Evolutionary conservation across 2,113 vertebrate genomes (phyloP), one percentile per base, ranked within the genome.

Genomic region (Ptilonorhynchus violaceus): DNA sequence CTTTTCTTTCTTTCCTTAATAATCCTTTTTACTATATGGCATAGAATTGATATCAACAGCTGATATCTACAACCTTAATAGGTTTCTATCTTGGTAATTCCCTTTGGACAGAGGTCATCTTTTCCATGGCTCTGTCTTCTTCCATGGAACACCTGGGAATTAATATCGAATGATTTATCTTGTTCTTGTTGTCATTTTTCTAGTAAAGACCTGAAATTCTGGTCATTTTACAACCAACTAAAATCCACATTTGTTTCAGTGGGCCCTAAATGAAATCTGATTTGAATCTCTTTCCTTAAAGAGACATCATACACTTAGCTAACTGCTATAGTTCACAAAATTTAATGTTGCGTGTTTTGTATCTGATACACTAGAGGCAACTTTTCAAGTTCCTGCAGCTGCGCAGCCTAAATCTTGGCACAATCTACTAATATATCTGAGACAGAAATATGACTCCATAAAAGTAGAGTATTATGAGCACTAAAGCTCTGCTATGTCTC

Each of bases 351-450:
- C 96, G 2, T 47, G 79, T 92, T 95, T 94, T 92, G 33, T 93
- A 94, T 95, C 88, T 94, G 83, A 95, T 97, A 94, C 92, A 78
- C 87, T 58, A 56, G 81, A 93, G 88, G 92, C 94, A 96, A 98
- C 79, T 97, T 96, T 95, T 90, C 96, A 97, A 97, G 97, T 87
- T 81, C 60, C 76, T 96, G 81, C 96, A 97, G 96, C 88, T 97
- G 93, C 28, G 24, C 70, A 84, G 92, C 47, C 86, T 97, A 96
- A 97, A 96, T 96, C 95, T 97, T 97, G 83, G 94, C 96, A 97
- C 81, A 95, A 82, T 94, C 72, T 95, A 93, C 95, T 93, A 97
- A 94, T 94, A 93, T 90, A 96, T 96, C 77, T 94, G 88, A 79
- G 58, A 93, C 75, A 97, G 91, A 98, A 98, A 98, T 96, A 95